Conservation (phyloP, 2,797 vertebrate species). For the Sebastes wilsoni region DNA sequence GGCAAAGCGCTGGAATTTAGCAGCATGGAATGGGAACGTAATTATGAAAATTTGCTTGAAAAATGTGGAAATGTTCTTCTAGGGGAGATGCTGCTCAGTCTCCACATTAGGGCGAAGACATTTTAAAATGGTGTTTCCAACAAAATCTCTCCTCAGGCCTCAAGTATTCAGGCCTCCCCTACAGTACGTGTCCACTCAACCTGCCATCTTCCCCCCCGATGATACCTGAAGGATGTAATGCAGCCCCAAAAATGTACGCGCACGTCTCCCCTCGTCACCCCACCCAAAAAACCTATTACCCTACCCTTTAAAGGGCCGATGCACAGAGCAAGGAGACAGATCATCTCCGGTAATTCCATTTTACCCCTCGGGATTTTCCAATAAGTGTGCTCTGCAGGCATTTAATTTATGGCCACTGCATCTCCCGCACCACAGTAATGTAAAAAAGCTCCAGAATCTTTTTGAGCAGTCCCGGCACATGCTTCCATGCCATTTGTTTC, state of each 20-base stretch:
- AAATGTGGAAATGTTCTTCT: not conserved
- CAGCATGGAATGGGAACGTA: constrained; percentile 5
- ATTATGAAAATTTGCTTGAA: constrained; percentile 9
- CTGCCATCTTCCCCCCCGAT: constrained; percentile 16
- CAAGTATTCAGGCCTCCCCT: not conserved
- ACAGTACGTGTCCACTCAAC: constrained; percentile 22
- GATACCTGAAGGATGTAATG: constrained; percentile 68
- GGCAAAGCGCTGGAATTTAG: constrained; percentile 10
- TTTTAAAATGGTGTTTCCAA: constrained; percentile 5
- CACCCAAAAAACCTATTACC: constrained; percentile 75
- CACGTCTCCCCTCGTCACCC: constrained; percentile 48
- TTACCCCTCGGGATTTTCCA: constrained; percentile 80
- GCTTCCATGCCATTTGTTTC: constrained; percentile 51
- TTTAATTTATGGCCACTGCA: constrained; percentile 78
- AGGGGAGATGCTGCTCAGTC: not conserved
- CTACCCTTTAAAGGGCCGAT: constrained; percentile 71
- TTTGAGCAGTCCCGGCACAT: constrained; percentile 57
- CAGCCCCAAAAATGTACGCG: constrained; percentile 53
- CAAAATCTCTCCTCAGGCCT: not conserved
- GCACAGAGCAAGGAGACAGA: constrained; percentile 68
- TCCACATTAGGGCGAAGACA: not conserved
- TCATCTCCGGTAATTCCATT: constrained; percentile 82
- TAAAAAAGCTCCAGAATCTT: constrained; percentile 53
- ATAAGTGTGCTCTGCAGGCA: constrained; percentile 74
- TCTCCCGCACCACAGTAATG: constrained; percentile 62